Conservation (phyloP, 2,888 invertebrate genomes). For the Eupithecia subfuscata region DNA sequence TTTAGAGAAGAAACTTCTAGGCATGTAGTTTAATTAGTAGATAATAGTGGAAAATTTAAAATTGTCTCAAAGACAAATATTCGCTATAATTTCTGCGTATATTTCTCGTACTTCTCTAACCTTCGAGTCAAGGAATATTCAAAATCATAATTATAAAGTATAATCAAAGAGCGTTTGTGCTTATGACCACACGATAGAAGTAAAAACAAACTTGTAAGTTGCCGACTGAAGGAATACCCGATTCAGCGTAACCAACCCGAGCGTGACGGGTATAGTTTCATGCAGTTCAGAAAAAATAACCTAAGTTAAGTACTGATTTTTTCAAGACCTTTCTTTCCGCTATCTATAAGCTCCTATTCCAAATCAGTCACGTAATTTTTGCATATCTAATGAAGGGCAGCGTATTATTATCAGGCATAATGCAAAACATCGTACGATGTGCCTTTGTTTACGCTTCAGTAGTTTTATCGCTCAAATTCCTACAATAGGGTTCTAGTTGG, state of each 20-base stretch:
- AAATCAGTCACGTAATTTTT: constrained; percentile 3
- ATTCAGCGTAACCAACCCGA: background rate
- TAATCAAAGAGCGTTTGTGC: background rate
- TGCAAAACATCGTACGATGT: constrained; percentile 6
- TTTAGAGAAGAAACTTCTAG: background rate
- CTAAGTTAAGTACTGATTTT: too few species aligned
- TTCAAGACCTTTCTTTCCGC: background rate
- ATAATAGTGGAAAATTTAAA: background rate
- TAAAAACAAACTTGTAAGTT: background rate
- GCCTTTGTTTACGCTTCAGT: constrained; percentile 12
- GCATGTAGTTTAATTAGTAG: background rate
- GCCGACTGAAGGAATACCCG: background rate
- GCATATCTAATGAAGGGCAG: background rate
- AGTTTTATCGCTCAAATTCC: constrained; percentile 17
- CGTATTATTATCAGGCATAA: background rate
- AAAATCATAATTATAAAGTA: background rate
- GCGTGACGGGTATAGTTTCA: background rate
- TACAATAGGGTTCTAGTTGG: background rate
- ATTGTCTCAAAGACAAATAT: background rate
- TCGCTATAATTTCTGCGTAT: background rate
- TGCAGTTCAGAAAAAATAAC: background rate
- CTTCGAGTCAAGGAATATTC: background rate
- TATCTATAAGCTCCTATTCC: background rate
- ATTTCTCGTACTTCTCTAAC: background rate
- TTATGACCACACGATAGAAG: background rate